These are phyloP conservation scores for Ischnus inquisitorius DNA, from an alignment of 2,888 invertebrate species.

Conservation along the genomic window DNA sequence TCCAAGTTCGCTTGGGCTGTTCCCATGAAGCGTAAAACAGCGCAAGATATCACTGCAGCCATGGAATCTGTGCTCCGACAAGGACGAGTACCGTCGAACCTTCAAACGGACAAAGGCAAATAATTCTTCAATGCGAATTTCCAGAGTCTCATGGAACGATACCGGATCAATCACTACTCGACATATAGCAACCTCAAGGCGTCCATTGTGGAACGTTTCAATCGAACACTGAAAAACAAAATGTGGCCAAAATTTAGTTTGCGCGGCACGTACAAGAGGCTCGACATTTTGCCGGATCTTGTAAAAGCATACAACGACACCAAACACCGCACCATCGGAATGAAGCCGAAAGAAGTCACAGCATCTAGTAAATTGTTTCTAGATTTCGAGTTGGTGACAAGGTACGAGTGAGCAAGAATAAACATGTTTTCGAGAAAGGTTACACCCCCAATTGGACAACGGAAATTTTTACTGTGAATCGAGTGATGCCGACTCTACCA, in stretches of 20 bases:
- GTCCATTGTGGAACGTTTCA: conserved; percentile 77
- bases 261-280: conserved; percentile 67
- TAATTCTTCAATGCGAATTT: conserved; percentile 66
- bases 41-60: too few species aligned
- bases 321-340: conserved; percentile 80
- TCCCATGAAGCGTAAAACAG: too few species aligned
- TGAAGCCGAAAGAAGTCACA: conserved; percentile 78
- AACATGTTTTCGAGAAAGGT: too few species aligned
- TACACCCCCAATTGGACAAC: conserved; percentile 78
- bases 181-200: conserved; percentile 75
- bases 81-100: conserved; percentile 58
- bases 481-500: conserved; percentile 72
- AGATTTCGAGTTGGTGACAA: too few species aligned
- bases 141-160: too few species aligned
- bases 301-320: conserved; percentile 76
- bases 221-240: conserved; percentile 68
- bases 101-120: conserved; percentile 64
- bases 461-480: conserved; percentile 78
- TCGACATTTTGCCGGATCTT: conserved; percentile 59
- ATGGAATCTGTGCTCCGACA: too few species aligned
- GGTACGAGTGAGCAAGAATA: too few species aligned
- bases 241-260: conserved; percentile 67
- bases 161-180: conserved; percentile 65
- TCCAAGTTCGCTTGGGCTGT: too few species aligned
- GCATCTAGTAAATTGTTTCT: too few species aligned